Conservation (phyloP, 2,888 invertebrate genomes). For the Plutella xylostella region DNA sequence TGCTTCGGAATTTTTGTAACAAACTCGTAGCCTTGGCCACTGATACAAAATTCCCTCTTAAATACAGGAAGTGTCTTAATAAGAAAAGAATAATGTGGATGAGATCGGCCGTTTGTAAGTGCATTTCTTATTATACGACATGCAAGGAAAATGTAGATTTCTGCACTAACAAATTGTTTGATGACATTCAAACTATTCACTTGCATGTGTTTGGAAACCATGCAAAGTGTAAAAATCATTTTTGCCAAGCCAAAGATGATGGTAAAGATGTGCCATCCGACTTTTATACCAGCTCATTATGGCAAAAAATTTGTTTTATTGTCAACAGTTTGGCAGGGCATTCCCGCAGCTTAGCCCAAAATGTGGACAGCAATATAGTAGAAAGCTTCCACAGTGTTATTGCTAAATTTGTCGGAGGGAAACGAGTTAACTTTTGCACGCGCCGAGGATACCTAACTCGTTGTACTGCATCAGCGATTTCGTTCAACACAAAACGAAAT, state of each 20-base stretch:
- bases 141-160: neutral
- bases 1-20: constrained; percentile 16
- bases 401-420: constrained; percentile 27
- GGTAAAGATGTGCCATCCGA: too few relatives aligned
- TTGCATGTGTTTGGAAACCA: constrained; percentile 7
- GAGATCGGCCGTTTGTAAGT: constrained; percentile 8
- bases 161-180: constrained; percentile 1
- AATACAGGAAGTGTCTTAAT: constrained; percentile 9
- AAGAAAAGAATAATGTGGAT: constrained; percentile 7
- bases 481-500: constrained; percentile 21
- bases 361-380: constrained; percentile 23
- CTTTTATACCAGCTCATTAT: too few relatives aligned
- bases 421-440: constrained; percentile 24
- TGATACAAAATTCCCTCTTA: constrained; percentile 13
- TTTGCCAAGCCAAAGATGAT: constrained; percentile 4
- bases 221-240: neutral
- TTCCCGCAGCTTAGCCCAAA: constrained; percentile 13
- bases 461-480: constrained; percentile 24
- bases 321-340: constrained; percentile 6
- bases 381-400: constrained; percentile 25
- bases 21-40: constrained; percentile 10
- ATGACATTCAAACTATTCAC: constrained; percentile 2
- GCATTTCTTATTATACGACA: constrained; percentile 7
- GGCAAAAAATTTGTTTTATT: constrained; percentile 5
- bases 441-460: constrained; percentile 22